A percentile compares a stretch with the other conserved stretches of the same genome.
phyloP scores from a whole-genome alignment of 1,140 invertebrate genomes.

The Eciton burchellii region DNA sequence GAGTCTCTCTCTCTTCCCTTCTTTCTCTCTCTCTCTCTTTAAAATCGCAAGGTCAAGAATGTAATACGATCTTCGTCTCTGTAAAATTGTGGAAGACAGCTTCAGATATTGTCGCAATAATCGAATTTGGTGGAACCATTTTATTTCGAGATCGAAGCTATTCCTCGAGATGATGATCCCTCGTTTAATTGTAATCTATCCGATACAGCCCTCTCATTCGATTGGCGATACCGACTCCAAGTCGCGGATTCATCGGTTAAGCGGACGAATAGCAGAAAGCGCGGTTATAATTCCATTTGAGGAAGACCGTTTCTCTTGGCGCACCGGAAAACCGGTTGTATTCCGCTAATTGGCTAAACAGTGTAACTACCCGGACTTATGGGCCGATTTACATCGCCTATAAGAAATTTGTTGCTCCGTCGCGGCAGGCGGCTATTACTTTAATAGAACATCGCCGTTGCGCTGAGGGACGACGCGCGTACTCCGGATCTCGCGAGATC shows the following conservation, averaged over 20 bases:
- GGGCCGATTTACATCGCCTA: slow-evolving; percentile 77
- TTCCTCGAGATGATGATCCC: slow-evolving; percentile 2
- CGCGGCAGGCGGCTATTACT: slow-evolving; percentile 58
- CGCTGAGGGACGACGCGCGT: neutral
- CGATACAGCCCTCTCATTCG: neutral
- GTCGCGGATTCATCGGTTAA: slow-evolving; percentile 11
- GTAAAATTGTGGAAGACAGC: neutral
- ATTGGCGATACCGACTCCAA: neutral
- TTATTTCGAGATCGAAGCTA: neutral
- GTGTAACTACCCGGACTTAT: slow-evolving; percentile 78
- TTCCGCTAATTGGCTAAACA: slow-evolving; percentile 80
- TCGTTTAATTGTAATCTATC: slow-evolving; percentile 8
- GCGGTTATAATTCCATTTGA: slow-evolving; percentile 26
- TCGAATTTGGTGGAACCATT: neutral
- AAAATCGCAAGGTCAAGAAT: neutral
- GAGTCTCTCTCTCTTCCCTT: no score
- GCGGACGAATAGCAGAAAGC: slow-evolving; percentile 24
- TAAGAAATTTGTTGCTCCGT: slow-evolving; percentile 79
- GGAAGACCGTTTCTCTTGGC: slow-evolving; percentile 47
- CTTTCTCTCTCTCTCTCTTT: no score
- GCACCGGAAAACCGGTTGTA: slow-evolving; percentile 72
- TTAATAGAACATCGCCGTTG: slow-evolving; percentile 67
- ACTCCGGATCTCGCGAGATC: slow-evolving; percentile 16
- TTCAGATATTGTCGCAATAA: neutral
- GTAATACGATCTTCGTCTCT: no score